Percentiles rank a stretch among this genome's conserved stretches.
These are phyloP conservation scores for Adineta ricciae DNA, from an alignment of 2,888 invertebrate species.

Conservation along the genomic window DNA sequence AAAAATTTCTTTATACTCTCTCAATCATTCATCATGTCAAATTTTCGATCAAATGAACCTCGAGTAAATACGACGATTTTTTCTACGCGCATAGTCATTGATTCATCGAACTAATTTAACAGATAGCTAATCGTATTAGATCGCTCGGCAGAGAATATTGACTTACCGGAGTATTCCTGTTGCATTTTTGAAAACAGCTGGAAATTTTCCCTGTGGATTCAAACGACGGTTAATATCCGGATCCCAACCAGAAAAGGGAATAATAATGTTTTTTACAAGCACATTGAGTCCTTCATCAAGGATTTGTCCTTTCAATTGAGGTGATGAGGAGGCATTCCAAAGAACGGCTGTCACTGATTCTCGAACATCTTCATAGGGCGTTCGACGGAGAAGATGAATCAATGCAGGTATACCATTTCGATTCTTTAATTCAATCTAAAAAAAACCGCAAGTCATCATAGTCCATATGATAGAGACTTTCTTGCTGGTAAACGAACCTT, in stretches of 20 bases:
- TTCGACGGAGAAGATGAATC: constrained; percentile 72
- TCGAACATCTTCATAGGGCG: constrained; percentile 78
- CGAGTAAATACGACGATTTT: too few relatives aligned
- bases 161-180: constrained; percentile 74
- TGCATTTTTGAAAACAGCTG: constrained; percentile 93
- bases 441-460: too few relatives aligned
- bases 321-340: constrained; percentile 98
- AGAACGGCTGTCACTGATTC: constrained; percentile 79
- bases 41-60: too few relatives aligned
- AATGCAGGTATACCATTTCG: constrained; percentile 82
- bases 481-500: not conserved
- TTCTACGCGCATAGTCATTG: too few relatives aligned
- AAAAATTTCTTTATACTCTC: not conserved
- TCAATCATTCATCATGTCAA: not conserved
- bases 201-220: constrained; percentile 57
- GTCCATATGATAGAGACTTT: too few relatives aligned
- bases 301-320: constrained; percentile 84
- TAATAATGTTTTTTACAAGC: constrained; percentile 81
- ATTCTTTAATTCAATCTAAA: constrained; percentile 73
- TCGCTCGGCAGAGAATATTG: too few relatives aligned
- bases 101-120: too few relatives aligned
- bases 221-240: not conserved
- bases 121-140: too few relatives aligned
- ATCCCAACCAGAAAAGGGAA: constrained; percentile 61
- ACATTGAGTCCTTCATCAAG: constrained; percentile 85